Base-by-base conservation (phyloP, 1,140 invertebrate species). In the Eupeodes corollae region DNA sequence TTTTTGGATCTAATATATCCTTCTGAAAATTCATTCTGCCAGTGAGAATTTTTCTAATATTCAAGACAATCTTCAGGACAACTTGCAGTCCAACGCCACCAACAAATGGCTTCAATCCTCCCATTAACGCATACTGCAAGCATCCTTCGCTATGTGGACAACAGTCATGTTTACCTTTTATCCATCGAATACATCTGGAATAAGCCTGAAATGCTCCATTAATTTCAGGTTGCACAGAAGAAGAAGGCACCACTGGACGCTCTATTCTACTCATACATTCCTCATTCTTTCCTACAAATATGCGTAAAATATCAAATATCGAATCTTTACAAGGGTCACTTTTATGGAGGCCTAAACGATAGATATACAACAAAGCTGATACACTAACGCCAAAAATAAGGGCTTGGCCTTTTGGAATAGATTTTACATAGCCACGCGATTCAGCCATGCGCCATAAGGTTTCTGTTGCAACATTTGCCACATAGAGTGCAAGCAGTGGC, bases 401-500 rank as follows among this genome's bases (percentile, higher is more conserved):
- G 31, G 79, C 74, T 67, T 85, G 78, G 16, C 84, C 85, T 58
- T 78, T 63, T 26, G 73, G 73, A 49, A 87, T 65, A 10, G 77
- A 74, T 10, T 63, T 72, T 18, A 83, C 69, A 48, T 77, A 75
- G 48, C 79, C 77, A 53, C 82, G 68, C 5, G 74, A 73, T 30
- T 79, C 71, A 3, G 76, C 73, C 84, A 88, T 88, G 52, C 75
- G 76, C 67, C 84, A 88, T 16, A 85, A 58, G 6, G 84, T 82
- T 73, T 89, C 86, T 14, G 82, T 82, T 19, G 85, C 86, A 71
- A 88, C 77, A 73, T 89, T 91, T 38, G 83, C 80, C 42, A 88
- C 82, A 68, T 91, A 90, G 12, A 88, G 68, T 54, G 80, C 79
- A 6, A 91, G 65, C 6, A 88, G 60, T 10, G 76, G 73, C 52